Conservation (phyloP, 1,140 invertebrate species). For the Zophobas atratus region DNA sequence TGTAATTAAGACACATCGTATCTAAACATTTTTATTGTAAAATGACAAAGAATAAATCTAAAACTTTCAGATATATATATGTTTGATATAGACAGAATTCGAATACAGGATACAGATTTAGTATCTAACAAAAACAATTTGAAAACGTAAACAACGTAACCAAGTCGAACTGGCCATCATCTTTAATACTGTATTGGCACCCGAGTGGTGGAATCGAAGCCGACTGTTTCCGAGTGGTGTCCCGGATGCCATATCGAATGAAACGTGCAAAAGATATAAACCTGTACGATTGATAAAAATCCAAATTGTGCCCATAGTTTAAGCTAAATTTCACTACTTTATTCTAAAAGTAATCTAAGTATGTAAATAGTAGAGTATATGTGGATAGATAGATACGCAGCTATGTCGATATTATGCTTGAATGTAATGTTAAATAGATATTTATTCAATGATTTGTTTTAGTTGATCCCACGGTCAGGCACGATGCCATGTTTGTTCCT, state of each 20-base stretch:
- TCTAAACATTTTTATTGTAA: slow-evolving; percentile 65
- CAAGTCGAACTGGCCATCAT: slow-evolving; percentile 64
- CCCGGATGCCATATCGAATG: slow-evolving; percentile 14
- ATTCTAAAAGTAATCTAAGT: slow-evolving; percentile 63
- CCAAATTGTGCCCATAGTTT: slow-evolving; percentile 69
- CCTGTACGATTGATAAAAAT: slow-evolving; percentile 53
- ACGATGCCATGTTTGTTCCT: slow-evolving; percentile 62
- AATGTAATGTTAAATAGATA: slow-evolving; percentile 65
- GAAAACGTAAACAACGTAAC: slow-evolving; percentile 51
- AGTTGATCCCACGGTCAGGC: slow-evolving; percentile 69
- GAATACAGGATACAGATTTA: slow-evolving; percentile 65
- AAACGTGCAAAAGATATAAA: slow-evolving; percentile 37
- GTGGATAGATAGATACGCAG: slow-evolving; percentile 65
- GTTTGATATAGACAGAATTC: slow-evolving; percentile 66
- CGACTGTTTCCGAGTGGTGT: slow-evolving; percentile 1
- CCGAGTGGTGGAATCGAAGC: slow-evolving; percentile 52
- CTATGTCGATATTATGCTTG: slow-evolving; percentile 60
- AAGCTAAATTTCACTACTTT: slow-evolving; percentile 66
- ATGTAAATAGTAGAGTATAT: slow-evolving; percentile 63
- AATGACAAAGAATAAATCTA: slow-evolving; percentile 69
- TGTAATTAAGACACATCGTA: neutral
- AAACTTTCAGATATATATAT: slow-evolving; percentile 67
- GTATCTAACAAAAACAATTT: slow-evolving; percentile 50
- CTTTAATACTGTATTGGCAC: slow-evolving; percentile 66
- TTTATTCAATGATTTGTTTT: slow-evolving; percentile 67